phyloP scores from a whole-genome alignment of 2,797 vertebrate species.

The Loris lydekkerianus region DNA sequence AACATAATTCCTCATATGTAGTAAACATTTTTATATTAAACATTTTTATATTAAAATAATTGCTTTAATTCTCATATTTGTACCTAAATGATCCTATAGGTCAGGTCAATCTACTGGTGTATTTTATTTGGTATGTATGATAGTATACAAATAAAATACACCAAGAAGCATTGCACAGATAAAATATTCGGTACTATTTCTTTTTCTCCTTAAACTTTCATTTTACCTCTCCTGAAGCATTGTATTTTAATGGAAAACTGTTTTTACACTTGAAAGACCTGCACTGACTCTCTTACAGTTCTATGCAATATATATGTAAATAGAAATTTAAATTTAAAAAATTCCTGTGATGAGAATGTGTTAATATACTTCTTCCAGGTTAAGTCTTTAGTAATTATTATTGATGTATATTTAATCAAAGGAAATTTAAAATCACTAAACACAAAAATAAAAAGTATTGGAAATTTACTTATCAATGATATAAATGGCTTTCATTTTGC shows the following conservation, averaged over 20 bases:
- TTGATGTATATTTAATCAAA: neutral
- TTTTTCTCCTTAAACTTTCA: constrained; percentile 29
- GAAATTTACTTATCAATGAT: constrained; percentile 10
- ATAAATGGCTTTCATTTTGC: neutral
- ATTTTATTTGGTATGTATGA: too few species aligned
- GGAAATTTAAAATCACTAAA: constrained; percentile 21
- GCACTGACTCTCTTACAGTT: neutral
- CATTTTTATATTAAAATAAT: neutral
- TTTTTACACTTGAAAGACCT: constrained; percentile 13
- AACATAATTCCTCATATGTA: neutral
- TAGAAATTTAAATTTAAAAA: constrained; percentile 13
- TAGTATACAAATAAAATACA: neutral
- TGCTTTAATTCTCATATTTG: neutral
- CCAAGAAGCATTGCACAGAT: neutral
- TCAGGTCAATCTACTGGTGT: neutral
- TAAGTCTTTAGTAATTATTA: constrained; percentile 22
- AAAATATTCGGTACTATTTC: neutral
- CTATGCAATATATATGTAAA: neutral
- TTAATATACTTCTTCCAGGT: constrained; percentile 9
- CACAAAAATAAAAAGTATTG: constrained; percentile 32
- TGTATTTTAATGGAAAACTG: constrained; percentile 18
- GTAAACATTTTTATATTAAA: neutral
- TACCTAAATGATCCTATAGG: constrained; percentile 48
- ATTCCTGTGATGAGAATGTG: neutral
- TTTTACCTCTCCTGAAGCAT: neutral